These are phyloP conservation scores for Nyctibius bracteatus DNA, from an alignment of 2,113 vertebrate genomes.

Conservation along the genomic window DNA sequence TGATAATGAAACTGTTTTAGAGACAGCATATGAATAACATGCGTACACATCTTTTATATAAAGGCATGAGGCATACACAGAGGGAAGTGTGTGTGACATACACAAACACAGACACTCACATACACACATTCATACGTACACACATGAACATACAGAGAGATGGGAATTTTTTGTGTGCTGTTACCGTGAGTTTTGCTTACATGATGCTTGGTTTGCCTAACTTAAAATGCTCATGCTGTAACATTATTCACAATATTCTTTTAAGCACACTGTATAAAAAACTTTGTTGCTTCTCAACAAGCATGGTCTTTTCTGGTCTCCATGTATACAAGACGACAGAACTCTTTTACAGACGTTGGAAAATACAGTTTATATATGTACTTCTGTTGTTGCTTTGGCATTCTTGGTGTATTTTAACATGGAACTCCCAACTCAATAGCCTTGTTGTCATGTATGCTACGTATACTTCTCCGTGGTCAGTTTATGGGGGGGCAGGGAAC, in stretches of 20 bases:
- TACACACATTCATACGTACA: too few relatives aligned
- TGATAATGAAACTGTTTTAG: neutral
- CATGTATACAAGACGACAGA: neutral
- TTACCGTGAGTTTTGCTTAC: neutral
- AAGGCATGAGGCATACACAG: neutral
- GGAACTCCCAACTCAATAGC: neutral
- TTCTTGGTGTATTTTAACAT: neutral
- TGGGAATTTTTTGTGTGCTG: neutral
- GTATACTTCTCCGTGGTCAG: neutral
- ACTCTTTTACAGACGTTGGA: neutral
- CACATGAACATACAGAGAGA: neutral
- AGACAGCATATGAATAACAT: neutral
- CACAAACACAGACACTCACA: neutral
- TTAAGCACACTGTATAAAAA: neutral
- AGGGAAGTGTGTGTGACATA: neutral
- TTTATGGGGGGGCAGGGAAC: neutral
- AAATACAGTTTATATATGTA: neutral
- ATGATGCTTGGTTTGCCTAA: neutral
- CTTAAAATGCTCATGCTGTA: neutral
- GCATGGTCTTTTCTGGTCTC: neutral
- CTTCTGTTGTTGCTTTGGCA: neutral
- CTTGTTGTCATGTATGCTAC: neutral
- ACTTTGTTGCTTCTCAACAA: neutral
- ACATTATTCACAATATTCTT: neutral
- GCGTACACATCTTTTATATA: neutral